Evolutionary conservation across 2,113 vertebrate species (phyloP).

Genomic region (Campylomormyrus numenius): DNA sequence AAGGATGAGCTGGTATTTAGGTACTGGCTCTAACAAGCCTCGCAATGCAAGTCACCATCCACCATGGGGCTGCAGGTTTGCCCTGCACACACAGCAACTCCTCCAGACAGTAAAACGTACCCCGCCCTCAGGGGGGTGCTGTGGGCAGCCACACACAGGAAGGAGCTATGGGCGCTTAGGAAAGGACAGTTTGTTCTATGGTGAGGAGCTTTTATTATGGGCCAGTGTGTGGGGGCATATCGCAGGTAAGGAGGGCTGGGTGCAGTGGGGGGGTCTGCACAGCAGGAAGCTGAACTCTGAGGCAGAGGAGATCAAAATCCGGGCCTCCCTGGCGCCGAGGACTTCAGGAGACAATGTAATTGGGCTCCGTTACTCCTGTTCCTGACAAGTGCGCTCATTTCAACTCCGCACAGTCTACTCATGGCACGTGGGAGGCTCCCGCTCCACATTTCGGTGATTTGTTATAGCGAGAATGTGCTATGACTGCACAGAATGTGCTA

Average conservation of each 20-base stretch:
- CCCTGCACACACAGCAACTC: background rate
- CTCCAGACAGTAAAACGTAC: background rate
- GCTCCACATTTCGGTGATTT: background rate
- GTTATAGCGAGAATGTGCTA: background rate
- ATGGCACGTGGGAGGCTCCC: background rate
- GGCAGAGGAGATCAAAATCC: background rate
- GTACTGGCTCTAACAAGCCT: background rate
- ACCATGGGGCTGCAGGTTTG: background rate
- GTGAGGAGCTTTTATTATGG: background rate
- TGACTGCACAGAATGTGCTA: background rate
- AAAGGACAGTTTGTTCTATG: background rate
- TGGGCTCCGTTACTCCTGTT: background rate
- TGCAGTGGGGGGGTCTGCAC: background rate
- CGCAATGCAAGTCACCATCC: background rate
- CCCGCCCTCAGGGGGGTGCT: background rate
- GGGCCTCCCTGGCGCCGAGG: background rate
- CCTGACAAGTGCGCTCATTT: background rate
- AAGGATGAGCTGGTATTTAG: background rate
- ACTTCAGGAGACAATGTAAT: background rate
- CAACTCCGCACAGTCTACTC: background rate
- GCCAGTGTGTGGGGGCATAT: background rate
- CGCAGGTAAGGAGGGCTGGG: background rate
- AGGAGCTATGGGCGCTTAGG: background rate
- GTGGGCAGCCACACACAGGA: background rate
- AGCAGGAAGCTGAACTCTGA: background rate